phyloP scores from a whole-genome alignment of 2,888 invertebrate species.

The Hyppa rectilinea region DNA sequence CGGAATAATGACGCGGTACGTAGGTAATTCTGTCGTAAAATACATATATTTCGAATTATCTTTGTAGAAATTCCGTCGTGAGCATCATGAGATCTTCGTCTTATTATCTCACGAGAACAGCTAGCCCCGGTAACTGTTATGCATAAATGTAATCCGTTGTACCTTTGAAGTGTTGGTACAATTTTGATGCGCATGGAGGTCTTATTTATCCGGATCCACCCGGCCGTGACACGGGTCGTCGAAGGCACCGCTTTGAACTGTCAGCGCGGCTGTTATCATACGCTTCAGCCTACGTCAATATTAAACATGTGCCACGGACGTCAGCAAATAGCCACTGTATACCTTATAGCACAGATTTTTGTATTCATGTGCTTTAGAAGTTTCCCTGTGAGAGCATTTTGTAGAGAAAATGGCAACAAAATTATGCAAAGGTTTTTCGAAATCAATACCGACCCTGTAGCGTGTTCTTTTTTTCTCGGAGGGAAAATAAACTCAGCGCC shows the following conservation, averaged over 20 bases:
- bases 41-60: slow-evolving; percentile 57
- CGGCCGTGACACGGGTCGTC: slow-evolving; percentile 67
- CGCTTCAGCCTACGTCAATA: slow-evolving; percentile 60
- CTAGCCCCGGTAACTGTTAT: slow-evolving; percentile 45
- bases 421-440: slow-evolving; percentile 35
- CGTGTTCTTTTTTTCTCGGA: slow-evolving; percentile 8
- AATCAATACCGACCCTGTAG: slow-evolving; percentile 29
- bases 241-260: slow-evolving; percentile 66
- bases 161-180: slow-evolving; percentile 68
- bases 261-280: slow-evolving; percentile 58
- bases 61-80: slow-evolving; percentile 33
- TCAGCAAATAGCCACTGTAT: slow-evolving; percentile 35
- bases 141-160: slow-evolving; percentile 68
- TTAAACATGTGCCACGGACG: slow-evolving; percentile 50
- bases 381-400: slow-evolving; percentile 30
- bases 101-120: slow-evolving; percentile 61
- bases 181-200: slow-evolving; percentile 51
- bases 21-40: slow-evolving; percentile 47
- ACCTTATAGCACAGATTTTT: slow-evolving; percentile 38
- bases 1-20: slow-evolving; percentile 47
- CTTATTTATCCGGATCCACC: slow-evolving; percentile 63
- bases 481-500: slow-evolving; percentile 13
- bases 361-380: slow-evolving; percentile 22
- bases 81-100: slow-evolving; percentile 41
- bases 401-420: slow-evolving; percentile 26